Evolutionary conservation across 2,888 invertebrate genomes (phyloP).

Genomic region (Suillia variegata): DNA sequence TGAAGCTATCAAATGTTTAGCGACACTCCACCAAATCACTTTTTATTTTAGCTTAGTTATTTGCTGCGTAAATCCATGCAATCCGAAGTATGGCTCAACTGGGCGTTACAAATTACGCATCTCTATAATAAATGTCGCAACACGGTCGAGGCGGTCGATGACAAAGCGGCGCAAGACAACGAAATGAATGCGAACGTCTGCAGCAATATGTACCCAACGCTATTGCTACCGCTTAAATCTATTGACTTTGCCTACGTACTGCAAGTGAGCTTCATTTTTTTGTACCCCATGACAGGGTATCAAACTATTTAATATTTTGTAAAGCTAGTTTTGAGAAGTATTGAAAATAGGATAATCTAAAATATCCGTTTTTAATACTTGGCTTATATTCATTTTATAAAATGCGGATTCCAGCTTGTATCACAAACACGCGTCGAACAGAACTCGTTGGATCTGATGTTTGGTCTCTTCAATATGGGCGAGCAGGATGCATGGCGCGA

Average conservation of each 20-base stretch:
- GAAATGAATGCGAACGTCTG: conserved; percentile 63
- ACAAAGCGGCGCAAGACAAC: conserved; percentile 30
- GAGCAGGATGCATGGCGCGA: conserved; percentile 49
- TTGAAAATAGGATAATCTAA: not conserved
- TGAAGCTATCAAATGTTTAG: conserved; percentile 18
- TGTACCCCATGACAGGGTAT: not conserved
- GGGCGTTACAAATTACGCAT: conserved; percentile 50
- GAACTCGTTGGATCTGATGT: conserved; percentile 50
- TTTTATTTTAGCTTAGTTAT: conserved; percentile 41
- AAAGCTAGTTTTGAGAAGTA: not conserved
- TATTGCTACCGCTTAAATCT: conserved; percentile 70
- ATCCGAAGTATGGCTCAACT: conserved; percentile 49
- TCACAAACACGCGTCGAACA: conserved; percentile 51
- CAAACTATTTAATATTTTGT: not conserved
- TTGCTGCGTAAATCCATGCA: conserved; percentile 50
- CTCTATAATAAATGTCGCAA: conserved; percentile 51
- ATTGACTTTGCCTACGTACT: conserved; percentile 76
- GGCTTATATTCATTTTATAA: too few species aligned
- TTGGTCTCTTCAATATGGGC: conserved; percentile 54
- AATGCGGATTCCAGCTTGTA: conserved; percentile 35
- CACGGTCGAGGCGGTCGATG: not conserved
- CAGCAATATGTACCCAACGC: conserved; percentile 76
- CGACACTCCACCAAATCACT: too few species aligned
- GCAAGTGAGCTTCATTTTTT: conserved; percentile 66
- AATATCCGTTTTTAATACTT: not conserved